Conservation (phyloP, 1,140 invertebrate genomes). For the Aricia agestis region DNA sequence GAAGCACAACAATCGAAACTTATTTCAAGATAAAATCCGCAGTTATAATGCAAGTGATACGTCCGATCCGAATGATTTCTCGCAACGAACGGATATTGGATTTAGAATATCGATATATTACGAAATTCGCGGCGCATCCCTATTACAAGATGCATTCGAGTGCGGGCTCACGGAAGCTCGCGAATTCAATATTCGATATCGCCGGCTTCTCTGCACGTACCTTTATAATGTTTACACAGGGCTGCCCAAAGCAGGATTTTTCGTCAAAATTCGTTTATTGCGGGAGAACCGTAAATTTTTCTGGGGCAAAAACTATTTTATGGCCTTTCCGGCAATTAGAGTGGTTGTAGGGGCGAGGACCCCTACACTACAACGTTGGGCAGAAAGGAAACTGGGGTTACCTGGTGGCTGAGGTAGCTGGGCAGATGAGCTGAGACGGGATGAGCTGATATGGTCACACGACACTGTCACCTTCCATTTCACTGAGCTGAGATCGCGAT, state of each 20-base stretch:
- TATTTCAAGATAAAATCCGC: background rate
- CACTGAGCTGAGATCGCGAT: no score
- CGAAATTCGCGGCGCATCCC: conserved; percentile 14
- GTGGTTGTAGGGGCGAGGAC: no score
- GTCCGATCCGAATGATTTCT: background rate
- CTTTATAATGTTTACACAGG: conserved; percentile 1
- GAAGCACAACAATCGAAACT: background rate
- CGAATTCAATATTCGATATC: conserved; percentile 23
- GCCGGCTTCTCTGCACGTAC: conserved; percentile 10
- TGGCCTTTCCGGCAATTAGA: no score
- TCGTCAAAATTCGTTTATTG: no score
- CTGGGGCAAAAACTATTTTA: no score
- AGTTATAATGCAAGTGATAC: background rate
- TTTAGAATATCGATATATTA: conserved; percentile 17
- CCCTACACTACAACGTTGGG: no score
- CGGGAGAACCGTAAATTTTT: no score
- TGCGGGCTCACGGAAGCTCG: conserved; percentile 18
- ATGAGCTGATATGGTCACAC: no score
- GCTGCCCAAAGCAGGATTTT: background rate
- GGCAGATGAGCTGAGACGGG: no score
- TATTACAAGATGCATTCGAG: conserved; percentile 17
- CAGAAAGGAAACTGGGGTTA: no score
- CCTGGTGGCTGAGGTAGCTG: no score
- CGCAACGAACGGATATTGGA: conserved; percentile 13
- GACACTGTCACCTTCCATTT: no score